phyloP scores from a whole-genome alignment of 2,888 invertebrate species.

The Tetranychus piercei region DNA sequence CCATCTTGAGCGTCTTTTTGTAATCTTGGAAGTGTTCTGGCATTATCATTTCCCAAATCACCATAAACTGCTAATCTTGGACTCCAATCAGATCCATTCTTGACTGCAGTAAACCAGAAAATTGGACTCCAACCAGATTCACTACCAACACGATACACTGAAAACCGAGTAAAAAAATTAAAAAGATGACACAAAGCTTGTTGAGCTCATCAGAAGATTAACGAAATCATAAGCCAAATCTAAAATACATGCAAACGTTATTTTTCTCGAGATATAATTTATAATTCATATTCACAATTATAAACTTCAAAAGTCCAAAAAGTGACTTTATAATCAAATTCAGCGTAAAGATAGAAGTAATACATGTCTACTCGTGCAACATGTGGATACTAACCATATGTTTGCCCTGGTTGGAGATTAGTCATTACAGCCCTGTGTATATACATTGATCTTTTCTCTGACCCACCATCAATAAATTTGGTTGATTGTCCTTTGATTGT shows the following conservation, averaged over 20 bases:
- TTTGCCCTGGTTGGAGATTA: constrained; percentile 21
- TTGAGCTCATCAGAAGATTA: not conserved
- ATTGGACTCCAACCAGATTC: constrained; percentile 29
- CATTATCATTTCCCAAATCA: constrained; percentile 29
- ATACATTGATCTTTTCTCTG: constrained; percentile 45
- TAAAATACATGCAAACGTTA: too few species aligned
- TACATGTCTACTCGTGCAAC: too few species aligned
- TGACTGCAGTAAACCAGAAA: constrained; percentile 30
- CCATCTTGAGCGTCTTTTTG: constrained; percentile 17
- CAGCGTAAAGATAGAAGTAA: too few species aligned
- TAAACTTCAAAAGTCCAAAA: not conserved
- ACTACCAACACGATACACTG: constrained; percentile 29
- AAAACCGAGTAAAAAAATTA: constrained; percentile 16
- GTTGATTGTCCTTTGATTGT: constrained; percentile 20
- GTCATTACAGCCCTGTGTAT: constrained; percentile 53
- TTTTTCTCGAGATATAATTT: not conserved
- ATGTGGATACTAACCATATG: constrained; percentile 17
- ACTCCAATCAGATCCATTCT: constrained; percentile 27
- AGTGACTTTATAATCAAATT: constrained; percentile 25
- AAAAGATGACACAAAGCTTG: not conserved
- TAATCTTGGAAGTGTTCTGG: constrained; percentile 16
- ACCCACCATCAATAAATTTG: constrained; percentile 55
- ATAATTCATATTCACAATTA: not conserved
- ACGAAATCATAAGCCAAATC: not conserved
- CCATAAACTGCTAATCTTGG: constrained; percentile 30